Percentiles rank a stretch among this genome's conserved stretches.
Conservation (phyloP, 2,113 vertebrate genomes). For the Nothocercus julius region DNA sequence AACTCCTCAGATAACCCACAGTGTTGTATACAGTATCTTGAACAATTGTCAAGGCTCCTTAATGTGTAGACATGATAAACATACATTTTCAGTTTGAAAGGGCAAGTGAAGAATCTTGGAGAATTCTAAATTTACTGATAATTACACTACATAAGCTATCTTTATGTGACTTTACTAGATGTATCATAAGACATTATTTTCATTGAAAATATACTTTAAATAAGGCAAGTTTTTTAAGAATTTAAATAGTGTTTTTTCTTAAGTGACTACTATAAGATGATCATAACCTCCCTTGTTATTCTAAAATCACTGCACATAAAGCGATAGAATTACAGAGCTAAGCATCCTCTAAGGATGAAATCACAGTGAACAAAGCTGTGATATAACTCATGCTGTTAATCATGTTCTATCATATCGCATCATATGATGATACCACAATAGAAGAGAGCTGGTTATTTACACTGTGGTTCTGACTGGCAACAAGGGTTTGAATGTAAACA, state of each 20-base stretch:
- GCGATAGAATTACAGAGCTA: conserved; percentile 51
- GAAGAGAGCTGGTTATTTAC: conserved; percentile 64
- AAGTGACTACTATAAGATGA: background rate
- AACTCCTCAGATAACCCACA: conserved; percentile 40
- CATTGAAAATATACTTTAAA: conserved; percentile 65
- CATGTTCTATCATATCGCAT: background rate
- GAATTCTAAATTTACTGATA: conserved; percentile 5
- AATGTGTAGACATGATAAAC: background rate
- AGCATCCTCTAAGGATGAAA: conserved; percentile 64
- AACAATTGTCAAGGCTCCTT: background rate
- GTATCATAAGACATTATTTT: conserved; percentile 57
- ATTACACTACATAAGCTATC: conserved; percentile 18
- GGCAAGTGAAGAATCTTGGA: conserved; percentile 21
- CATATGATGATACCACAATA: conserved; percentile 42
- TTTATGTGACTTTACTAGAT: conserved; percentile 49
- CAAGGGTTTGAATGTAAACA: conserved; percentile 68
- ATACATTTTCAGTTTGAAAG: conserved; percentile 22
- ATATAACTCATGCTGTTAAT: conserved; percentile 43
- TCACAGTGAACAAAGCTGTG: conserved; percentile 69
- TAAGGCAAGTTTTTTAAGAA: conserved; percentile 66
- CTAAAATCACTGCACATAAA: conserved; percentile 48
- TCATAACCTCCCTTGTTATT: conserved; percentile 15
- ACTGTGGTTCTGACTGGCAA: conserved; percentile 62
- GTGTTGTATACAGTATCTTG: background rate
- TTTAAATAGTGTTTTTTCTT: conserved; percentile 18